Evolutionary conservation across 2,113 vertebrate genomes (phyloP).

Genomic region (Zosterops pallidus): DNA sequence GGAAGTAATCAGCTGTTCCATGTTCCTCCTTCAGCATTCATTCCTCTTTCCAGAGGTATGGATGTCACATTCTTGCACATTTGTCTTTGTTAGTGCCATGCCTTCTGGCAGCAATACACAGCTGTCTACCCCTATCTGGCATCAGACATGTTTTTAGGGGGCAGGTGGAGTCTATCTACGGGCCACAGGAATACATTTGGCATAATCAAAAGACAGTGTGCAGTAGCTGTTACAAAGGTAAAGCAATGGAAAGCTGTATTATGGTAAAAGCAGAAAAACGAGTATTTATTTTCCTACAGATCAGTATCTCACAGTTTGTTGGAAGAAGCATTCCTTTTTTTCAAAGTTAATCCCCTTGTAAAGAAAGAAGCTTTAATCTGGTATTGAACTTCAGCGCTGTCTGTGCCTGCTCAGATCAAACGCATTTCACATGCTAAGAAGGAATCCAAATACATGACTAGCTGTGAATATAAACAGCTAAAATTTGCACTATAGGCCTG

Average conservation of each 20-base stretch:
- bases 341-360: neutral
- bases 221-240: neutral
- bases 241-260: neutral
- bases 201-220: neutral
- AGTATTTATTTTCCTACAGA: neutral
- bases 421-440: neutral
- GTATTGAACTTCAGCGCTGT: neutral
- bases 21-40: neutral
- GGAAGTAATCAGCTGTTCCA: constrained; percentile 64
- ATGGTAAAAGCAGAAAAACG: neutral
- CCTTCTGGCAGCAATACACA: constrained; percentile 34
- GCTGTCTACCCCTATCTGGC: constrained; percentile 46
- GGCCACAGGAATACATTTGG: neutral
- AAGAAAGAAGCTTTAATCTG: constrained; percentile 23
- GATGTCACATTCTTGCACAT: constrained; percentile 21
- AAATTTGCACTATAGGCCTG: neutral
- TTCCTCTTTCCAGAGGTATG: constrained; percentile 30
- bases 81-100: constrained; percentile 21
- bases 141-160: neutral
- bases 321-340: neutral
- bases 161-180: neutral
- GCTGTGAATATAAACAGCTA: constrained; percentile 5
- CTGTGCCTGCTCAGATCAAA: constrained; percentile 36
- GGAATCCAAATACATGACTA: neutral
- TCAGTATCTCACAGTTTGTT: neutral